phyloP scores from a whole-genome alignment of 2,113 vertebrate genomes.

The Onychostoma macrolepis region DNA sequence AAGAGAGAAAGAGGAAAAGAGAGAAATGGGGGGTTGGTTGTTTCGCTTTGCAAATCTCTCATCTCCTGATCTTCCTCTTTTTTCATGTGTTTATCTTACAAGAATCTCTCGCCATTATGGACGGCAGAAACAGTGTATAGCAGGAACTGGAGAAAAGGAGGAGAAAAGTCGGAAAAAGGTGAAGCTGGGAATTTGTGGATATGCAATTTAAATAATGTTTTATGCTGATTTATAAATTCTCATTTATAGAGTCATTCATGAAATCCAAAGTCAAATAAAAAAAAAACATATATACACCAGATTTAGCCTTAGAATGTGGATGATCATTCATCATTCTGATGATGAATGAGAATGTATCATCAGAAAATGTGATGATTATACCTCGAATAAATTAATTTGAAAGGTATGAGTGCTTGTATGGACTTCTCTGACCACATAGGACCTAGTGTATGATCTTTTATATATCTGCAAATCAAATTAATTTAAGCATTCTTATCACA shows the following conservation, averaged over 20 bases:
- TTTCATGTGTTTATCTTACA: constrained; percentile 43
- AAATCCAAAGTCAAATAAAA: neutral
- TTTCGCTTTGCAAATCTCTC: constrained; percentile 62
- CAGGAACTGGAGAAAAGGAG: constrained; percentile 14
- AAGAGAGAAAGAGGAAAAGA: constrained; percentile 41
- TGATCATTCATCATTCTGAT: neutral
- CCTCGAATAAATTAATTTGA: neutral
- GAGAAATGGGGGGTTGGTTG: constrained; percentile 58
- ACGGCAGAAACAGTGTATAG: constrained; percentile 27
- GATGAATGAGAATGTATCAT: neutral
- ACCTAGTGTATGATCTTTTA: neutral
- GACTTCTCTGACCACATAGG: neutral
- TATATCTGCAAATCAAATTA: neutral
- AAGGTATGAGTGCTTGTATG: neutral
- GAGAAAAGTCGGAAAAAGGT: neutral
- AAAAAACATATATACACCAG: neutral
- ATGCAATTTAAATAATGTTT: neutral
- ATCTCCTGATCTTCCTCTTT: constrained; percentile 49
- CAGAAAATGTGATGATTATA: neutral
- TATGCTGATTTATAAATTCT: neutral
- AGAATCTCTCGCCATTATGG: constrained; percentile 41
- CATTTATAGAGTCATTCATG: too few species aligned
- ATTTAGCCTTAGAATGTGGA: neutral
- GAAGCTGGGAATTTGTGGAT: neutral
- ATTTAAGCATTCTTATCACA: neutral